Conservation (phyloP, 2,888 invertebrate genomes). For the Alcis repandata region DNA sequence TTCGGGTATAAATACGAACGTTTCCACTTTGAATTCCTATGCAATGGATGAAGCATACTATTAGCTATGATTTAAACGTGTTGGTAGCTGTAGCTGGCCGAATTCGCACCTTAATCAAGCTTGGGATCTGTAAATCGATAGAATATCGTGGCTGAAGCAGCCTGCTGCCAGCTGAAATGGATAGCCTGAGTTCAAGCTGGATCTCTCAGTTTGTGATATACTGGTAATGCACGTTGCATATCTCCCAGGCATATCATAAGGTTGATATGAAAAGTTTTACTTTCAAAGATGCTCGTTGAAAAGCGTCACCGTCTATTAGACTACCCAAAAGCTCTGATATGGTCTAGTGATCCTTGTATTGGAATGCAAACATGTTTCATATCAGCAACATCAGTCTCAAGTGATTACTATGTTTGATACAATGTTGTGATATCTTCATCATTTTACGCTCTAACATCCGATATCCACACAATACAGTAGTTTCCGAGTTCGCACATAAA, state of each 20-base stretch:
- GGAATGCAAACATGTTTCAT: not conserved
- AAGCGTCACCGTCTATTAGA: not conserved
- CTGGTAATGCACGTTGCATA: not conserved
- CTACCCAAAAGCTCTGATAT: not conserved
- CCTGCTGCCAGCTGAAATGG: not conserved
- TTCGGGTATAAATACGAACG: conserved; percentile 20
- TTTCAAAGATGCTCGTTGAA: not conserved
- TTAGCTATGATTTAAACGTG: conserved; percentile 20
- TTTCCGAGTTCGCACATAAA: conserved; percentile 26
- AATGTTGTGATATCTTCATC: not conserved
- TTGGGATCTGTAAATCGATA: conserved; percentile 65
- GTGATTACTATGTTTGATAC: no score
- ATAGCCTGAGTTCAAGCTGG: not conserved
- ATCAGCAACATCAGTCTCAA: no score
- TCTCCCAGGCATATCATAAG: not conserved
- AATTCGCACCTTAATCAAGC: conserved; percentile 30
- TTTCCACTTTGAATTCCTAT: conserved; percentile 27
- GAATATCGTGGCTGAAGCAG: conserved; percentile 61
- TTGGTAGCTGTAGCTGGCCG: conserved; percentile 8
- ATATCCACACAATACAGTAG: conserved; percentile 3
- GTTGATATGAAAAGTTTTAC: not conserved
- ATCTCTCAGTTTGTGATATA: not conserved
- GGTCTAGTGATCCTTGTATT: no score
- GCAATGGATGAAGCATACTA: conserved; percentile 10
- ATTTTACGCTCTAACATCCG: not conserved